Conservation (phyloP, 2,888 invertebrate species). For the Hypomecis atomaria region DNA sequence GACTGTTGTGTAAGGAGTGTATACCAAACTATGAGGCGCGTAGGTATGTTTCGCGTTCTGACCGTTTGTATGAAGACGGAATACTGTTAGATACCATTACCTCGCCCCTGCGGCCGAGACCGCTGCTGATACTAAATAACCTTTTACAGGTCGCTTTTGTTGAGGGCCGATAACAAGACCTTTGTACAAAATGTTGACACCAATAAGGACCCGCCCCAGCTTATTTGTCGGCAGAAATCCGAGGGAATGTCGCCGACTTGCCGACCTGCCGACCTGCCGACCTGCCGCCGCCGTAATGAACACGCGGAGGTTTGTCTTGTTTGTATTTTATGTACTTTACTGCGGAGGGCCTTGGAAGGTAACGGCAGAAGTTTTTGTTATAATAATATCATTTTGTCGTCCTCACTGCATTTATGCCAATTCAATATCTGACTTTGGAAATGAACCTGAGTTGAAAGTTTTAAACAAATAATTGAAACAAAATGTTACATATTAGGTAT, state of each 20-base stretch:
- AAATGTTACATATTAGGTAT: too few species aligned
- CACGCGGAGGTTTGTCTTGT: conserved; percentile 14
- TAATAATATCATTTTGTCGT: background rate
- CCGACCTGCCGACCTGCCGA: conserved; percentile 11
- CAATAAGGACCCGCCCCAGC: conserved; percentile 27
- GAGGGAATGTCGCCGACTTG: conserved; percentile 17
- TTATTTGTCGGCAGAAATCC: conserved; percentile 28
- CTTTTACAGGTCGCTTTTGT: conserved; percentile 32
- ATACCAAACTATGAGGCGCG: background rate
- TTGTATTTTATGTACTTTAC: conserved; percentile 7
- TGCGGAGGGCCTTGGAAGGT: background rate
- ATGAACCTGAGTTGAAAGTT: too few species aligned
- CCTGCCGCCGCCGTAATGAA: conserved; percentile 18
- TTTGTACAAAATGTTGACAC: conserved; percentile 33
- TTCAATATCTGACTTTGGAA: background rate
- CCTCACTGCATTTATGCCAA: background rate
- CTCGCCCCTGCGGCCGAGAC: background rate
- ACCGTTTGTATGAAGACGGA: too few species aligned
- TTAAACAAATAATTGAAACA: too few species aligned
- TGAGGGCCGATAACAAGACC: conserved; percentile 28
- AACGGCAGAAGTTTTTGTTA: background rate
- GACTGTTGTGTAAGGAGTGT: too few species aligned
- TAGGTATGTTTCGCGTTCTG: background rate
- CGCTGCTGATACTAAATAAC: conserved; percentile 30
- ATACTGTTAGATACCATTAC: background rate